These are phyloP conservation scores for Paratrypauchen microcephalus DNA, from an alignment of 2,797 vertebrate genomes.

Conservation along the genomic window DNA sequence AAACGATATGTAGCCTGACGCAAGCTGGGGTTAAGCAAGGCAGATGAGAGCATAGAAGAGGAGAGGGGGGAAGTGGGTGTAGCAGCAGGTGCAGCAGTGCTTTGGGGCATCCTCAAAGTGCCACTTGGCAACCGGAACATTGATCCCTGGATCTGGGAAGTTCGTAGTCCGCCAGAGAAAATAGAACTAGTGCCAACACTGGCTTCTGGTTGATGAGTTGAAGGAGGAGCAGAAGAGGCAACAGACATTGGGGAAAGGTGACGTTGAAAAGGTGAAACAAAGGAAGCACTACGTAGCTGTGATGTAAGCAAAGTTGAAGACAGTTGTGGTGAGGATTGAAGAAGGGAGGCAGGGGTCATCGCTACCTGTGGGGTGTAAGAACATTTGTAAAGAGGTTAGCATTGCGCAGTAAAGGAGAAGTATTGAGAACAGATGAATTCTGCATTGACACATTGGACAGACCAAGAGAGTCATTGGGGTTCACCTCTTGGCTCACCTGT, in stretches of 20 bases:
- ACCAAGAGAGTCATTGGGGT: conserved; percentile 33
- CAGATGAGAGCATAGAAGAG: conserved; percentile 67
- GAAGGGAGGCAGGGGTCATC: conserved; percentile 14
- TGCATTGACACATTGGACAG: conserved; percentile 59
- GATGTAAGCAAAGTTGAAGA: conserved; percentile 67
- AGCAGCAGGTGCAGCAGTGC: conserved; percentile 23
- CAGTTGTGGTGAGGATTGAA: conserved; percentile 57
- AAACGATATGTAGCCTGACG: conserved; percentile 73
- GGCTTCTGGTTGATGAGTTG: conserved; percentile 38
- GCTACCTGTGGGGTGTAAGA: conserved; percentile 45
- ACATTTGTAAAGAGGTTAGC: conserved; percentile 64
- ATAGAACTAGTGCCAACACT: conserved; percentile 44
- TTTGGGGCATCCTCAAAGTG: conserved; percentile 54
- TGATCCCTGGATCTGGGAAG: conserved; percentile 62
- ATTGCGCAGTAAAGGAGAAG: conserved; percentile 67
- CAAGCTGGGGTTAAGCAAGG: conserved; percentile 67
- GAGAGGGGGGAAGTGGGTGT: conserved; percentile 43
- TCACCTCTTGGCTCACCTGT: conserved; percentile 38
- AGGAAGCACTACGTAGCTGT: conserved; percentile 72
- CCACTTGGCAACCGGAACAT: conserved; percentile 61
- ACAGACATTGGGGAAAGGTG: conserved; percentile 56
- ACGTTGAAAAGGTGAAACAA: conserved; percentile 62
- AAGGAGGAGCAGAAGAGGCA: conserved; percentile 27
- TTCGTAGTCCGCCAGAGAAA: conserved; percentile 54
- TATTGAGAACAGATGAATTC: conserved; percentile 44